These are phyloP conservation scores for Cuculus canorus DNA, from an alignment of 2,797 vertebrate genomes.

Conservation along the genomic window DNA sequence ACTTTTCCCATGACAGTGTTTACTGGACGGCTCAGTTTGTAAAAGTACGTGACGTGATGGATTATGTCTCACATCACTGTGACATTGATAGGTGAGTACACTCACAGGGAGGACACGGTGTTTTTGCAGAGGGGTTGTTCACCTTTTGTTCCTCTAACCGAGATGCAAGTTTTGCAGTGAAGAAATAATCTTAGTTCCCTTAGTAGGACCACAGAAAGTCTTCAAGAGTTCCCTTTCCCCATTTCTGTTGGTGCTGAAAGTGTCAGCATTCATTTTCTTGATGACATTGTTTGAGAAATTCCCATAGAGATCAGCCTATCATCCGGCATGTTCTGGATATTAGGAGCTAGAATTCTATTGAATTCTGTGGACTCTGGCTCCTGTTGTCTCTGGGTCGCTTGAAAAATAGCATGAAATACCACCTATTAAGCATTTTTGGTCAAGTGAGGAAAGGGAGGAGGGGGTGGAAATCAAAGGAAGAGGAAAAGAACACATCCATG, in stretches of 20 bases:
- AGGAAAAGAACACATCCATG: neutral
- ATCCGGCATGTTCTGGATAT: neutral
- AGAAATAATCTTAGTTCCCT: neutral
- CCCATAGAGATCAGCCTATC: neutral
- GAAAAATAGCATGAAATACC: neutral
- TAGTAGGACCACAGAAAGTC: neutral
- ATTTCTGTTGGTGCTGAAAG: neutral
- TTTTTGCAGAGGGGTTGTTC: neutral
- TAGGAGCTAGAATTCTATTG: neutral
- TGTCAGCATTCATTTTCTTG: neutral
- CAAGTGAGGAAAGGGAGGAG: slow-evolving; percentile 11
- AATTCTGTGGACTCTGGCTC: neutral
- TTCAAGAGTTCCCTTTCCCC: neutral
- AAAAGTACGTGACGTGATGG: neutral
- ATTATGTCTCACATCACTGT: neutral
- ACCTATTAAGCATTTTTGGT: neutral
- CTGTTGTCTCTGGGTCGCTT: neutral
- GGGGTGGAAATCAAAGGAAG: slow-evolving; percentile 24
- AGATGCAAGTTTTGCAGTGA: neutral
- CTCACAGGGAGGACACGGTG: neutral
- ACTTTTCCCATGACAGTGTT: neutral
- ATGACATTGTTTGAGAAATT: neutral
- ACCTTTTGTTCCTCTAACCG: neutral
- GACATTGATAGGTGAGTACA: neutral
- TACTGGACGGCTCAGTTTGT: neutral